Conservation (phyloP, 2,888 invertebrate genomes). For the Autographa gamma region DNA sequence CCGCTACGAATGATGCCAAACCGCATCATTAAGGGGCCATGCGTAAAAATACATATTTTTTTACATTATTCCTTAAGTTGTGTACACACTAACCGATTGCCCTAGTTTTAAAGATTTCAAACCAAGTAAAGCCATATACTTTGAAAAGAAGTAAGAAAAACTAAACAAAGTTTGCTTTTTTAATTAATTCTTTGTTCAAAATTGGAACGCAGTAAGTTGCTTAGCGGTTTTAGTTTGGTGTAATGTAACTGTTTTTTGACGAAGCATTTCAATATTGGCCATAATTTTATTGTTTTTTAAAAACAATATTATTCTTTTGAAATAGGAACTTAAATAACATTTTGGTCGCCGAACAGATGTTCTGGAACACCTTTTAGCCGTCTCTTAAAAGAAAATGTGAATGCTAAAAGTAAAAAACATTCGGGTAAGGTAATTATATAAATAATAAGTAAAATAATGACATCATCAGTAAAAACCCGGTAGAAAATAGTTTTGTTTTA, state of each 20-base stretch:
- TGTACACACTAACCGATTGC: constrained; percentile 13
- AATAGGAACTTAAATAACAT: too few species aligned
- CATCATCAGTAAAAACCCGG: neutral
- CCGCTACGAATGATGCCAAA: constrained; percentile 61
- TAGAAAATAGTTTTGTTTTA: constrained; percentile 6
- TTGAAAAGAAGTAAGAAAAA: neutral
- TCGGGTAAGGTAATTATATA: neutral
- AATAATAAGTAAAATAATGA: neutral
- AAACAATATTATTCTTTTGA: neutral
- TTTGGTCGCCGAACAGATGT: neutral
- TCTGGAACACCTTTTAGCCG: neutral
- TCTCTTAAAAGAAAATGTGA: neutral
- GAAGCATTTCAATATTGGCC: neutral
- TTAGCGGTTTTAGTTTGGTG: neutral
- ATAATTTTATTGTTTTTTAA: neutral
- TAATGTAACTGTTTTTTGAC: neutral
- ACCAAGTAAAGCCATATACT: neutral
- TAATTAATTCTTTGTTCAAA: neutral
- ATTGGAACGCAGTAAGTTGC: neutral
- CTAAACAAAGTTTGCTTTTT: neutral
- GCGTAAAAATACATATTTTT: constrained; percentile 53
- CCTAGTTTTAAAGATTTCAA: neutral
- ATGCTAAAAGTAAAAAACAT: neutral
- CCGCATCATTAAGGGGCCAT: constrained; percentile 62
- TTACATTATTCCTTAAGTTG: constrained; percentile 40